phyloP scores from a whole-genome alignment of 2,797 vertebrate genomes.

The Galago senegalensis region DNA sequence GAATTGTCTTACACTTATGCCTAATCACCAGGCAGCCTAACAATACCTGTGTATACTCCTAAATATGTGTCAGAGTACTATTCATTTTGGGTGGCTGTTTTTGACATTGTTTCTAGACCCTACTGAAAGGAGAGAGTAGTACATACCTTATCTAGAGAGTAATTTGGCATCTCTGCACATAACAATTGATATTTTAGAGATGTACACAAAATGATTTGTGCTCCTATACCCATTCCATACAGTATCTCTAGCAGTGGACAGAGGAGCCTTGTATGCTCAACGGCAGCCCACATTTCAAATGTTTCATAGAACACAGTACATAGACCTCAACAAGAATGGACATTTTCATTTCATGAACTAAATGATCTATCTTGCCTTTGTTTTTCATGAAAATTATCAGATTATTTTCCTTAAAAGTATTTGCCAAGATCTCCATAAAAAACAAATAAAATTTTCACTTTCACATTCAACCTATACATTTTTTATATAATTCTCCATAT shows the following conservation, averaged over 20 bases:
- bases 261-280: neutral
- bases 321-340: neutral
- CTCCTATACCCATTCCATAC: neutral
- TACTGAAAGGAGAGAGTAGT: neutral
- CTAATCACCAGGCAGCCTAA: neutral
- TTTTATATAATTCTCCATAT: conserved; percentile 32
- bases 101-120: neutral
- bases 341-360: neutral
- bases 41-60: no score
- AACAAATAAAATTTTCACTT: conserved; percentile 27
- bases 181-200: neutral
- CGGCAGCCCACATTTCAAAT: neutral
- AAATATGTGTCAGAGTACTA: neutral
- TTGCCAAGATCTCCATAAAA: neutral
- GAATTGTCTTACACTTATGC: neutral
- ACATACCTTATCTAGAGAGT: neutral
- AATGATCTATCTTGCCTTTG: neutral
- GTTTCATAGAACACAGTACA: neutral
- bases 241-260: neutral
- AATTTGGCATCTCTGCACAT: neutral
- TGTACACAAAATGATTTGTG: neutral
- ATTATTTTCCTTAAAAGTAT: conserved; percentile 22
- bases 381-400: neutral
- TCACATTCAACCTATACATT: neutral
- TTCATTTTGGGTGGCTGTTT: neutral